Base-by-base conservation (phyloP, 2,113 vertebrate species). In the Sphaerodactylus townsendi region DNA sequence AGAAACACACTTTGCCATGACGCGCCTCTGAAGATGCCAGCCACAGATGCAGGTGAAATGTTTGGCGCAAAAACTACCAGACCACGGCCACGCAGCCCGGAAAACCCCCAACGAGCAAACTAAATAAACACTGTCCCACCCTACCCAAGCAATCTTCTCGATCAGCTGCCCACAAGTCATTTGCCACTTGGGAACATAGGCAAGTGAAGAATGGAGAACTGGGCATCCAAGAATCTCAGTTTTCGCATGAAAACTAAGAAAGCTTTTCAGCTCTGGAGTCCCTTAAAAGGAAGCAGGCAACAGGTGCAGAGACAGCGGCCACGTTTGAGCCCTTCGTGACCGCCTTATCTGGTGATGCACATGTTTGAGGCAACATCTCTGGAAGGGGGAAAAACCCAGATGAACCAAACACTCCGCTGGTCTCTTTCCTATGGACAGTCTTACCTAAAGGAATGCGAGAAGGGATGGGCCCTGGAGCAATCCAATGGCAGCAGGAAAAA, bases 371-470 rank as follows among this genome's bases (percentile, higher is more conserved):
- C 7, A 7, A 21, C 3, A 28, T 25, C 56, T 77, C 76, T 39
- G 53, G 53, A 39, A 19, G 17, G 4, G 19, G 21, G 50, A 5
- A 44, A 2, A 41, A 41, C 44, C 65, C 48, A 35, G 64, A 1
- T 33, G 23, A 50, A 53, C 62, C 62, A 41, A 48, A 41, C 44
- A 35, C 28, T 28, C n/a, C 44, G 3, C 17, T 3, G 37, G 44
- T n/a, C 13, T 3, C 14, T 15, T 5, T 48, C 19, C 33, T 50
- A 62, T 41, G 50, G 69, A n/a, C 65, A 65, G 21, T 92, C 98
- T 98, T 98, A 99, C 98, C 98, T 97, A 98, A 99, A 97, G 90
- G 98, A 98, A 89, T 98, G 97, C 83, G 98, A 98, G 95, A 99
- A 98, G 87, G 98, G 98, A 64, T 98, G 98, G 94, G 97, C 97